Percentiles rank a stretch among this genome's conserved stretches.
phyloP scores from a whole-genome alignment of 2,113 vertebrate species.

The Sorex araneus region DNA sequence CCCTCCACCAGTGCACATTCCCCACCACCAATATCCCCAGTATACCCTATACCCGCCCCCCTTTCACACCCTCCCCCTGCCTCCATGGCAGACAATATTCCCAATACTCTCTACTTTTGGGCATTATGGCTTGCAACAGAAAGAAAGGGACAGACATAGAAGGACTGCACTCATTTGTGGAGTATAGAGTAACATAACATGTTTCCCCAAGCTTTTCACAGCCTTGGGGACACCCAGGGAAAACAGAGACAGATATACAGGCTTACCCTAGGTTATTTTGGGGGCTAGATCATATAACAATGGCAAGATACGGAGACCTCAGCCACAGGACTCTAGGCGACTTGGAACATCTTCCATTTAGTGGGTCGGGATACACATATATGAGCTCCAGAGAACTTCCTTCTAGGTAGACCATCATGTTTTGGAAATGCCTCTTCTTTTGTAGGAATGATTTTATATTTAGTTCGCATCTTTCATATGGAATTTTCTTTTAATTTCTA shows the following conservation, averaged over 20 bases:
- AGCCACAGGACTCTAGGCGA: not conserved
- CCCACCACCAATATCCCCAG: too few relatives aligned
- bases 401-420: slow-evolving; percentile 13
- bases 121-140: too few relatives aligned
- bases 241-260: too few relatives aligned
- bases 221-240: not conserved
- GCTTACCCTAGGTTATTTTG: not conserved
- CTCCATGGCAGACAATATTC: too few relatives aligned
- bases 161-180: too few relatives aligned
- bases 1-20: too few relatives aligned
- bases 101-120: too few relatives aligned
- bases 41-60: too few relatives aligned
- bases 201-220: not conserved
- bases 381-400: not conserved
- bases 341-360: not conserved
- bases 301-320: not conserved
- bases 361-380: not conserved
- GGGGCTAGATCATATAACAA: not conserved
- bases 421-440: slow-evolving; percentile 44
- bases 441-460: not conserved
- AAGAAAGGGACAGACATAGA: too few relatives aligned
- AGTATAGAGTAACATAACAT: too few relatives aligned
- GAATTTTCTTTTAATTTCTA: not conserved
- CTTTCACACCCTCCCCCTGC: too few relatives aligned
- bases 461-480: not conserved